Percentiles rank a stretch among this genome's conserved stretches.
Conservation (phyloP, 2,113 vertebrate species). For the Smithornis capensis region DNA sequence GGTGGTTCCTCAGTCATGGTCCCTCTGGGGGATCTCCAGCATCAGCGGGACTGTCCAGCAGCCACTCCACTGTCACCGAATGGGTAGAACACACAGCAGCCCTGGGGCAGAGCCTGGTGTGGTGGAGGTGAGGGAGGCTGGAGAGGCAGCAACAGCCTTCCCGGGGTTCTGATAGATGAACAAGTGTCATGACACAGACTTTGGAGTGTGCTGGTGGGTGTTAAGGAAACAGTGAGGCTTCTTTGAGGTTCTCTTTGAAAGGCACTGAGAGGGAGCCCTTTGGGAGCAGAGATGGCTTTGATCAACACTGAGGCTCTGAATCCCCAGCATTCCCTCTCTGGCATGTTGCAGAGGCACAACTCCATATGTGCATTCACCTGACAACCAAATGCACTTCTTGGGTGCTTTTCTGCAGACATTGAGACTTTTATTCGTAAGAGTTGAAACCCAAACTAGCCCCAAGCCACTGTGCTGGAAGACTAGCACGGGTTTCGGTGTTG, state of each 20-base stretch:
- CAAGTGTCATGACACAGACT: background rate
- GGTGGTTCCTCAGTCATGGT: background rate
- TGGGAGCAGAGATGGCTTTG: background rate
- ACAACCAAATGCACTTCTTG: background rate
- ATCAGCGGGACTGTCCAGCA: background rate
- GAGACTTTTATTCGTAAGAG: background rate
- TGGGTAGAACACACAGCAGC: background rate
- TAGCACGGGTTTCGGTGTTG: background rate
- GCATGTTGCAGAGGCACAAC: background rate
- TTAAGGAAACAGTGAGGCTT: background rate
- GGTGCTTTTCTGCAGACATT: background rate
- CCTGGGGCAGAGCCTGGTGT: rapidly evolving
- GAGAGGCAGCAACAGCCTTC: background rate
- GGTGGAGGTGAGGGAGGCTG: background rate
- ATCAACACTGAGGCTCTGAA: background rate
- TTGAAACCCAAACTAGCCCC: background rate
- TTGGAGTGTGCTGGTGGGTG: background rate
- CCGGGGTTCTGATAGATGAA: background rate
- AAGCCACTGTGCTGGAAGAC: background rate
- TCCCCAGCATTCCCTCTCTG: background rate
- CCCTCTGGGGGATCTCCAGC: background rate
- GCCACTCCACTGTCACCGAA: background rate
- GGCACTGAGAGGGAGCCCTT: background rate
- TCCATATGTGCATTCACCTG: rapidly evolving
- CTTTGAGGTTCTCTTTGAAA: background rate